Percentiles rank a stretch among this genome's conserved stretches.
Evolutionary conservation across 30 jellyfish, hydroid and myxozoan genomes (phyloP).

Genomic region (Chrysaora quinquecirrha): DNA sequence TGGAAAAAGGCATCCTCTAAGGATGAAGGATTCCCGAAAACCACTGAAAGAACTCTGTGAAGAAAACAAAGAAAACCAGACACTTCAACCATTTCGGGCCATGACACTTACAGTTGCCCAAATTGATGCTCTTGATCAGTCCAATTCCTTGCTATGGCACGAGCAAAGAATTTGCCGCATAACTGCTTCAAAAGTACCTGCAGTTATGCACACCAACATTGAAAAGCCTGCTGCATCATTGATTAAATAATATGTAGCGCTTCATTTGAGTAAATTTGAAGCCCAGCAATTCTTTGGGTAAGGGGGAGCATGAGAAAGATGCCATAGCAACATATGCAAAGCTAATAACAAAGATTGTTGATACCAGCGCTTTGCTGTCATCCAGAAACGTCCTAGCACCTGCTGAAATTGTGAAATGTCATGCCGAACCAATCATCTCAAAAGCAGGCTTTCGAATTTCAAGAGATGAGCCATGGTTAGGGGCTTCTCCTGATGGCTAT

Average conservation of each 20-base stretch:
- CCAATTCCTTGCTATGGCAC: conserved; percentile 5
- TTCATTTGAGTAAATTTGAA: conserved; percentile 5
- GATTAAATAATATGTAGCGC: not conserved
- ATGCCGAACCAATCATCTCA: not conserved
- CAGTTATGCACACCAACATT: conserved; percentile 8
- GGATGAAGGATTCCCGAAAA: conserved; percentile 4
- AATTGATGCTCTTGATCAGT: conserved; percentile 12
- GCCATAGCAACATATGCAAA: conserved; percentile 12
- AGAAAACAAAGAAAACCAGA: conserved; percentile 7
- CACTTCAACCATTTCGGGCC: conserved; percentile 7
- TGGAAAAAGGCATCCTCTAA: conserved; percentile 11
- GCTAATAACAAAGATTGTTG: not conserved
- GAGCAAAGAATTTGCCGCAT: conserved; percentile 10
- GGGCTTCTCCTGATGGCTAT: conserved; percentile 23
- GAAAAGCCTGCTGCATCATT: conserved; percentile 13
- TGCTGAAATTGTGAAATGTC: not conserved
- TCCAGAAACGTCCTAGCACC: conserved; percentile 6
- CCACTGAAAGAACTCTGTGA: conserved; percentile 11
- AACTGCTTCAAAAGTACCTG: conserved; percentile 4
- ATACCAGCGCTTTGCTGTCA: conserved; percentile 11
- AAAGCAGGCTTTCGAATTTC: conserved; percentile 6
- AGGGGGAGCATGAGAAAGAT: conserved; percentile 23
- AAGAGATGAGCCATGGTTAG: conserved; percentile 19
- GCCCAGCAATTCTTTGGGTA: conserved; percentile 11
- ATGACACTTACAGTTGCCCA: conserved; percentile 18